Evolutionary conservation across 2,797 vertebrate genomes (phyloP), one percentile per base, ranked within the genome.

Genomic region (Squalus acanthias): DNA sequence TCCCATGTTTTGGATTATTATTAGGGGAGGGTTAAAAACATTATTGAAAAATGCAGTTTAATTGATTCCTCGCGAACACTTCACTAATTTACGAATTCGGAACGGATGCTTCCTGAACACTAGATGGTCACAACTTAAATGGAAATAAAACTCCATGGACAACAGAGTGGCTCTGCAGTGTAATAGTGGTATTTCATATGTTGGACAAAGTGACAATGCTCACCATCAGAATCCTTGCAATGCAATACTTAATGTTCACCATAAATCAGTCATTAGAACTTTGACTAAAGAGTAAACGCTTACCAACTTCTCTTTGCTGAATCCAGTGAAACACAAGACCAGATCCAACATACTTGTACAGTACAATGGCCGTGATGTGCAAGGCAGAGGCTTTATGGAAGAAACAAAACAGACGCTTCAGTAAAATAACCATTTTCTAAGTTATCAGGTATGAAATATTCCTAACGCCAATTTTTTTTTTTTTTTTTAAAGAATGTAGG

Each of bases 281-380:
- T 96, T 8, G 33, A 63, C 22, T 39, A 46, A 91, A 96, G 95
- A 13, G 50, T 10, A 74, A 94, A n/a, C 92, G 97, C 99, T 99
- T 98, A 99, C 99, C 97, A 99, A 98, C 97, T 99, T 98, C 2
- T 99, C 99, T 97, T 99, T 99, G 97, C 98, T 98, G 97, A 99
- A 99, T 96, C 99, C 99, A 0, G 99, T 99, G 97, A 99, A 99
- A 97, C 99, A 99, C 63, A 99, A 98, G 0, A 99, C 98, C 96
- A 99, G 97, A 97, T 98, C 99, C 85, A 99, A 96, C 99, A 99
- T 99, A 96, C 98, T 98, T 96, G 98, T 98, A 97, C 98, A 99
- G 97, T 98, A 99, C 15, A 99, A 98, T 0, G 99, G 99, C 13
- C 99, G 98, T 87, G 98, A 99, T 9, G 98, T 99, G 96, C 99